Percentiles rank a stretch among this genome's conserved stretches.
Conservation (phyloP, 2,113 vertebrate species). For the Sphyrna mokarran region DNA sequence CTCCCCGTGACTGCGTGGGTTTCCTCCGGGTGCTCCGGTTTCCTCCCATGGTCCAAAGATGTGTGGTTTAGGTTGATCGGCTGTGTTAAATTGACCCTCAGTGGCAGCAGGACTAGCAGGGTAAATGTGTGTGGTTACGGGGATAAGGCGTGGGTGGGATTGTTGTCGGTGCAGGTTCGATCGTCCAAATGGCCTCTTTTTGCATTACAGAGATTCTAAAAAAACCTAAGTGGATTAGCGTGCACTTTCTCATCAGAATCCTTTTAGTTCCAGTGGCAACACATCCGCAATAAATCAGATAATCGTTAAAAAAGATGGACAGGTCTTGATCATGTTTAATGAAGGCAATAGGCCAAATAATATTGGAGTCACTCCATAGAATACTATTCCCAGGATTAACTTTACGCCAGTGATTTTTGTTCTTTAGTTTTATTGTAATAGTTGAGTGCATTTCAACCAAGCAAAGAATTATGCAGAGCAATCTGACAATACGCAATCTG, state of each 20-base stretch:
- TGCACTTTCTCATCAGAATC: not conserved
- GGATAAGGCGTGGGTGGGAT: too few relatives aligned
- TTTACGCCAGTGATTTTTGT: not conserved
- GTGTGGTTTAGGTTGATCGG: too few relatives aligned
- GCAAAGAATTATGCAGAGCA: not conserved
- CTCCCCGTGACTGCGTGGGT: too few relatives aligned
- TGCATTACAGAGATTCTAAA: too few relatives aligned
- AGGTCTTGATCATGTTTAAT: not conserved
- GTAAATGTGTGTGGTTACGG: too few relatives aligned
- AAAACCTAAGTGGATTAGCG: not conserved
- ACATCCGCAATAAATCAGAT: not conserved
- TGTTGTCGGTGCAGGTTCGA: too few relatives aligned
- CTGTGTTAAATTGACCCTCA: too few relatives aligned
- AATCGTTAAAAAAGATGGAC: not conserved
- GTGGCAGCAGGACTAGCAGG: too few relatives aligned
- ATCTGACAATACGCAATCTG: not conserved
- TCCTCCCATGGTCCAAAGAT: too few relatives aligned
- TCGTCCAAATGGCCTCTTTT: too few relatives aligned
- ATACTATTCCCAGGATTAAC: not conserved
- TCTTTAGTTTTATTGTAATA: not conserved
- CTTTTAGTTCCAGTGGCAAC: not conserved
- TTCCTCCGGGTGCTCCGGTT: too few relatives aligned
- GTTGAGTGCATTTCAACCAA: not conserved
- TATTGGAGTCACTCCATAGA: not conserved
- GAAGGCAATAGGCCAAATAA: not conserved